These are phyloP conservation scores for Bombus waltoni DNA, from an alignment of 1,140 invertebrate species.

Conservation along the genomic window DNA sequence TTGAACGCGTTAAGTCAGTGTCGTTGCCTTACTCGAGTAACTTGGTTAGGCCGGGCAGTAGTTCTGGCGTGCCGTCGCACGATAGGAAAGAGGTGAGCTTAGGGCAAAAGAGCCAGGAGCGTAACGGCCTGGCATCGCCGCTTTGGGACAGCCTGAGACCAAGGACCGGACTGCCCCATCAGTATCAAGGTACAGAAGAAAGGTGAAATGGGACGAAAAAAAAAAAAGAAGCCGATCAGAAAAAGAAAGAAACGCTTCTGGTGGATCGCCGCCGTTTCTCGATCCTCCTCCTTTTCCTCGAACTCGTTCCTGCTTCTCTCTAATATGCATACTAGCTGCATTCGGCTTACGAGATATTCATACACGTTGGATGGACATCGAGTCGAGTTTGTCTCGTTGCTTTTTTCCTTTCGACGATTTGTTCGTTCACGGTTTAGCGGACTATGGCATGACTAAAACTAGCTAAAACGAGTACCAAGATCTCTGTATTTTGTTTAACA, in stretches of 20 bases:
- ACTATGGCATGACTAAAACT: slow-evolving; percentile 4
- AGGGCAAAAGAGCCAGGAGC: slow-evolving; percentile 68
- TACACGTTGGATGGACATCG: background rate
- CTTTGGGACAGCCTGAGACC: slow-evolving; percentile 78
- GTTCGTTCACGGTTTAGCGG: background rate
- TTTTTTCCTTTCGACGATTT: background rate
- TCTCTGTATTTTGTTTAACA: background rate
- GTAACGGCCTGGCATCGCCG: slow-evolving; percentile 68
- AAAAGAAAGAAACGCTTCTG: slow-evolving; percentile 44
- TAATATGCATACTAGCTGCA: background rate
- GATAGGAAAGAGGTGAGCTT: slow-evolving; percentile 70
- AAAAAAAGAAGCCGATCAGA: background rate
- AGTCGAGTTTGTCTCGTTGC: background rate
- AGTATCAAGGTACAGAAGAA: slow-evolving; percentile 80
- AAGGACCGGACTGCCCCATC: slow-evolving; percentile 77
- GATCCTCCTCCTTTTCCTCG: slow-evolving; percentile 12
- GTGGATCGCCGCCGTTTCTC: slow-evolving; percentile 45
- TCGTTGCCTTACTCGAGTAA: slow-evolving; percentile 75
- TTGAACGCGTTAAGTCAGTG: slow-evolving; percentile 75
- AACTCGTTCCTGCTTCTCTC: slow-evolving; percentile 17
- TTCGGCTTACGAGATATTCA: background rate
- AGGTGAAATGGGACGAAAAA: slow-evolving; percentile 63
- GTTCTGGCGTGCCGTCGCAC: slow-evolving; percentile 52
- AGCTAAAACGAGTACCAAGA: background rate
- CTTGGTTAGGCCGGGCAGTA: slow-evolving; percentile 68